These are phyloP conservation scores for Pheosia gnoma DNA, from an alignment of 2,888 invertebrate species.

Conservation along the genomic window DNA sequence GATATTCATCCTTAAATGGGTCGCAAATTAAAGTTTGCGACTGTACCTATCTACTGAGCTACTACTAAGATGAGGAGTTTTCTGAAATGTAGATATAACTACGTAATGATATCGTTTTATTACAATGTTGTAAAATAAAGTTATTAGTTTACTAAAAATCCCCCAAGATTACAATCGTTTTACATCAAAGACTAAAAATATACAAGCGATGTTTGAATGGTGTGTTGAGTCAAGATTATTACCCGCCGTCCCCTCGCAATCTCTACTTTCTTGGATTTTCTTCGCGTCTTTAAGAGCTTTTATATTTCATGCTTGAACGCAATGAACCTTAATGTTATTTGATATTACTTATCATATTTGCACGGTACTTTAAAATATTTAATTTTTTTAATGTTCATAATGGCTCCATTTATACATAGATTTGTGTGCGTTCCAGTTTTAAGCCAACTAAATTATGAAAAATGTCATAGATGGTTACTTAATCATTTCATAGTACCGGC, in stretches of 20 bases:
- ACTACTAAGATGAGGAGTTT: no score
- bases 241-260: constrained; percentile 31
- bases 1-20: no score
- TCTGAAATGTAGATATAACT: no score
- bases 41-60: no score
- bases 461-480: no score
- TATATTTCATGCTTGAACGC: constrained; percentile 10
- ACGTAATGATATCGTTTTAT: neutral
- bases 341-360: constrained; percentile 5
- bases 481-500: no score
- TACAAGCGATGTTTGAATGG: constrained; percentile 39
- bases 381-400: neutral
- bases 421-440: no score
- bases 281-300: constrained; percentile 20
- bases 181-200: constrained; percentile 42
- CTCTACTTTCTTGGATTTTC: constrained; percentile 37
- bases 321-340: constrained; percentile 6
- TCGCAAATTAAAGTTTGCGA: no score
- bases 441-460: no score
- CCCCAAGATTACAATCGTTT: constrained; percentile 13
- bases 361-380: neutral
- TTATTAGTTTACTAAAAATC: constrained; percentile 10
- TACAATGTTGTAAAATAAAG: neutral
- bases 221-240: constrained; percentile 49
- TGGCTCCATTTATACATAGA: no score